Conservation (phyloP, 2,888 invertebrate species). For the Polyommatus icarus region DNA sequence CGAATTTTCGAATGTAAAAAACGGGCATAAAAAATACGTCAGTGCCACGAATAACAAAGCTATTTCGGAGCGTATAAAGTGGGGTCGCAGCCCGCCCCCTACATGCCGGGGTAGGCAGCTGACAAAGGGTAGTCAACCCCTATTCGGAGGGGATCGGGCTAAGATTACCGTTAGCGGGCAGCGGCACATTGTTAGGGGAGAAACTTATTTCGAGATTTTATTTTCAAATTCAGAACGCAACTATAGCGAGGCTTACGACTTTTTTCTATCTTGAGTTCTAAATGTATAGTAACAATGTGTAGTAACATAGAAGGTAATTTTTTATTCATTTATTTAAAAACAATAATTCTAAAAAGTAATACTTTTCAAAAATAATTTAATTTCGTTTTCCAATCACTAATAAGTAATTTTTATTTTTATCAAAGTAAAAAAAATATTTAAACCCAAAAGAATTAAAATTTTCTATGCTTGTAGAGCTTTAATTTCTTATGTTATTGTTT, state of each 20-base stretch:
- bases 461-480: not conserved
- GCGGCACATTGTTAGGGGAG: constrained; percentile 54
- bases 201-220: constrained; percentile 66
- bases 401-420: not conserved
- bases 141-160: constrained; percentile 72
- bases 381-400: not conserved
- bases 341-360: not conserved
- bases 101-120: constrained; percentile 66
- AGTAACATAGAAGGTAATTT: constrained; percentile 19
- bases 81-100: constrained; percentile 72
- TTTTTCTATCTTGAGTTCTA: not conserved
- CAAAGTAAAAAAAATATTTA: not conserved
- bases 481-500: constrained; percentile 15
- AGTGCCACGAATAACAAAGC: constrained; percentile 61
- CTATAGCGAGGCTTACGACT: constrained; percentile 48
- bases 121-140: constrained; percentile 78
- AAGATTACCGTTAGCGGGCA: constrained; percentile 65
- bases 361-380: not conserved
- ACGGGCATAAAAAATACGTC: constrained; percentile 47
- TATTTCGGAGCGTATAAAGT: constrained; percentile 67
- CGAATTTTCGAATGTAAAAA: not conserved
- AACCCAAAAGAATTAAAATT: too few relatives aligned
- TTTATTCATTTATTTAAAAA: not conserved
- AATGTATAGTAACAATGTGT: constrained; percentile 4
- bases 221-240: constrained; percentile 49